Evolutionary conservation across 2,113 vertebrate species (phyloP), one percentile per base, ranked within the genome.

Genomic region (Alouatta palliata): DNA sequence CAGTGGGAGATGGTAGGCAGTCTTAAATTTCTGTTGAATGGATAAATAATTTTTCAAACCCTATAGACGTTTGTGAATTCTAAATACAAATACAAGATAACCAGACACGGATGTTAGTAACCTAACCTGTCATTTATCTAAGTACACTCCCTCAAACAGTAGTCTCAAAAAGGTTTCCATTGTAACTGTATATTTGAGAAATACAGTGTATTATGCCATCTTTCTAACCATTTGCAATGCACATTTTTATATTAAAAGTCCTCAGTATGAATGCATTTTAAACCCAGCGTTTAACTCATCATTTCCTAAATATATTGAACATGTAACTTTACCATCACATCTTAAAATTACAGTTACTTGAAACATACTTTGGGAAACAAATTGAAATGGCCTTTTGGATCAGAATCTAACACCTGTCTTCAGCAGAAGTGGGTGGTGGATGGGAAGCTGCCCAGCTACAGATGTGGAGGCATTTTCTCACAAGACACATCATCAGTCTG

Each of bases 11-110:
- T 95, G 79, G 37, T 25, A 85, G 82, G 14, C 20, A 96, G 56
- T 56, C 40, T 83, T 85, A 81, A 37, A 86, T 85, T 87, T 82
- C 30, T 77, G 19, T 52, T 88, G 9, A 95, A 68, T 81, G 8
- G 86, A 79, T 52, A 91, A 73, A 80, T 79, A 76, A 40, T 35
- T 75, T 94, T 96, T 94, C n/a, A 96, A 94, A 87, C 58, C 47
- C 68, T 45, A 17, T 56, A 83, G 17, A 91, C 20, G 82, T 68
- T 47, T 66, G 58, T 47, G 93, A 85, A 61, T 96, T 88, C 66
- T 82, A 90, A 93, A 82, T n/a, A 19, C 17, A 84, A 87, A 4
- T 37, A 79, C 1, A 87, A 11, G 66, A 79, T 71, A 79, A 76
- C 49, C 32, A 93, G 8, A 7, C 32, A 93, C 16, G 76, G 66